A percentile compares a stretch with the other conserved stretches of the same genome.
These are phyloP conservation scores for Anhinga anhinga DNA, from an alignment of 2,113 vertebrate species.

Conservation along the genomic window DNA sequence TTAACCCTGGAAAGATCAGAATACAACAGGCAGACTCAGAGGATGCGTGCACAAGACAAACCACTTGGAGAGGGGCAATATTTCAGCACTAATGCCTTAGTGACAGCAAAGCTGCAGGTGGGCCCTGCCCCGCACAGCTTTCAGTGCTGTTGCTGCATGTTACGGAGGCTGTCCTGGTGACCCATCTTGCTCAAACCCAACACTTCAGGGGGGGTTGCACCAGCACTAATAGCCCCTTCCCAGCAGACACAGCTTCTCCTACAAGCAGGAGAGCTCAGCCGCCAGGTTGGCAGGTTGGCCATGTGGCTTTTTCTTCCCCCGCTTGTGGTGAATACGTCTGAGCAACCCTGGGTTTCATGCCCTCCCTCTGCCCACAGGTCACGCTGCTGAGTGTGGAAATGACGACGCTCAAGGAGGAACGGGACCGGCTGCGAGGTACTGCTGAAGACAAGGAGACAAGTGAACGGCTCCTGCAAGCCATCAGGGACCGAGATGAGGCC, in stretches of 20 bases:
- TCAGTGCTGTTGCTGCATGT: not conserved
- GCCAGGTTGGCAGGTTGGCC: not conserved
- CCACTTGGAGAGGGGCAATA: not conserved
- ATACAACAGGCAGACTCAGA: not conserved
- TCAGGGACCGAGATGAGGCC: slow-evolving; percentile 93
- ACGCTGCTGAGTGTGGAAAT: slow-evolving; percentile 91
- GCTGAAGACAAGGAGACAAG: slow-evolving; percentile 84
- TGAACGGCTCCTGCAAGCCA: slow-evolving; percentile 91
- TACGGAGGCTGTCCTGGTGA: not conserved
- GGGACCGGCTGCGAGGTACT: slow-evolving; percentile 81
- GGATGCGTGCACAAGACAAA: not conserved
- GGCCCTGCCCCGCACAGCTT: not conserved
- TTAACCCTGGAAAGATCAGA: not conserved
- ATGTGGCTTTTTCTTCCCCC: rapidly evolving
- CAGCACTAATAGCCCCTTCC: not conserved
- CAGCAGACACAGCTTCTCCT: not conserved
- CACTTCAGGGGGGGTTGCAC: not conserved
- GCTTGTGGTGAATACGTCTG: rapidly evolving
- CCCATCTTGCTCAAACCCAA: not conserved
- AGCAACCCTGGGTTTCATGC: not conserved
- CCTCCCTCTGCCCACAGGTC: slow-evolving; percentile 74
- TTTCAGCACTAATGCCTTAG: not conserved
- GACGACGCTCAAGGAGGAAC: slow-evolving; percentile 87
- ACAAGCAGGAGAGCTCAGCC: not conserved
- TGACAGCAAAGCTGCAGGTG: not conserved